Percentiles rank a stretch among this genome's conserved stretches.
These are phyloP conservation scores for Rambutsinella grinnellia DNA, from an alignment of 2,888 invertebrate species.

Conservation along the genomic window DNA sequence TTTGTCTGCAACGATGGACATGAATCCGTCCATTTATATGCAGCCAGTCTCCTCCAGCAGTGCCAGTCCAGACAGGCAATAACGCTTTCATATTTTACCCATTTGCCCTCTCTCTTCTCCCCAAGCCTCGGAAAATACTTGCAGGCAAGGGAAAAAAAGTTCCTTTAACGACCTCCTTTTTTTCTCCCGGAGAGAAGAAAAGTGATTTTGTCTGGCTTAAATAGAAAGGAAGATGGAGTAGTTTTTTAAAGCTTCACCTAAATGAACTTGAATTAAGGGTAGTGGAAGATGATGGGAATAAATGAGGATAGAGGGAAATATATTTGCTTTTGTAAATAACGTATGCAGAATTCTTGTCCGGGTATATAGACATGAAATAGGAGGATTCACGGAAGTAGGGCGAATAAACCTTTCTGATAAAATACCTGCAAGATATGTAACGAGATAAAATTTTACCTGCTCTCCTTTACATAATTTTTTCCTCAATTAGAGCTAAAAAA, in stretches of 20 bases:
- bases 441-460: too few relatives aligned
- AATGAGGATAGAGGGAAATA: too few relatives aligned
- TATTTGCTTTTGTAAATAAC: too few relatives aligned
- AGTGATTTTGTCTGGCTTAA: background rate
- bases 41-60: background rate
- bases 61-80: background rate
- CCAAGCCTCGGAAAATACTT: background rate
- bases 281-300: background rate
- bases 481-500: too few relatives aligned
- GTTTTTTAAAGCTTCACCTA: background rate
- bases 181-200: background rate
- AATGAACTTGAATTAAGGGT: background rate
- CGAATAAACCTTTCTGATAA: too few relatives aligned
- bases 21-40: background rate
- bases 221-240: background rate
- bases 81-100: background rate
- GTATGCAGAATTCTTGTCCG: too few relatives aligned
- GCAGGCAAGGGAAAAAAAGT: too few relatives aligned
- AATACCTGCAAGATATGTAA: too few relatives aligned
- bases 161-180: background rate
- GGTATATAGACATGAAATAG: too few relatives aligned
- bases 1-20: background rate
- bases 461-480: too few relatives aligned
- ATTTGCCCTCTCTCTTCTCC: background rate
- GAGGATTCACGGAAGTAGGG: too few relatives aligned